These are phyloP conservation scores for Podarcis muralis DNA, from an alignment of 2,113 vertebrate species.

Conservation along the genomic window DNA sequence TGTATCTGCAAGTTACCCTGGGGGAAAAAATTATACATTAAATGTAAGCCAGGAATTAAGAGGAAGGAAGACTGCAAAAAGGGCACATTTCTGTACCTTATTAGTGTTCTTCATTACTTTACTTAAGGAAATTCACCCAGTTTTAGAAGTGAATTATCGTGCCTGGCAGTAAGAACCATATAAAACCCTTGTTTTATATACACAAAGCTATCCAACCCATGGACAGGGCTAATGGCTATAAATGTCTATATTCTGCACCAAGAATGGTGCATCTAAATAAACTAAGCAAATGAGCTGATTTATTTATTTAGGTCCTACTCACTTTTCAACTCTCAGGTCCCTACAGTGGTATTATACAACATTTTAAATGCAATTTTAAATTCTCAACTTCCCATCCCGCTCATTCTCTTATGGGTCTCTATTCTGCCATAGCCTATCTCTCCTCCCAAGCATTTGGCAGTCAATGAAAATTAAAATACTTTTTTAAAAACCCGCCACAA, in stretches of 20 bases:
- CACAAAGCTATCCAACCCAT: slow-evolving; percentile 7
- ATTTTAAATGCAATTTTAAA: background rate
- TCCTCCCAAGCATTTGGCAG: background rate
- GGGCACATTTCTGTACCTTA: background rate
- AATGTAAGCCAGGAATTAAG: background rate
- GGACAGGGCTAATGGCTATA: background rate
- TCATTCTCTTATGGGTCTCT: background rate
- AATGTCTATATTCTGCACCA: background rate
- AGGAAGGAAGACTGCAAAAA: background rate
- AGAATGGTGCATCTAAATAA: background rate
- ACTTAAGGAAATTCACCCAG: slow-evolving; percentile 18
- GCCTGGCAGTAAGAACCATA: background rate
- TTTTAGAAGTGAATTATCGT: slow-evolving; percentile 4
- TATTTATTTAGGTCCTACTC: background rate
- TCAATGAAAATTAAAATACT: background rate
- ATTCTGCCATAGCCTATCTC: background rate
- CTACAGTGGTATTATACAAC: background rate
- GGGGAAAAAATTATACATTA: slow-evolving; percentile 38
- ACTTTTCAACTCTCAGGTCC: background rate
- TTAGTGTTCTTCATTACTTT: background rate
- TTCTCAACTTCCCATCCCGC: background rate
- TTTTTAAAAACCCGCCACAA: background rate
- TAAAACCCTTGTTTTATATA: slow-evolving; percentile 18
- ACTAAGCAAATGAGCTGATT: background rate
- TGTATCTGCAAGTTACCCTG: slow-evolving; percentile 98